Evolutionary conservation across 2,113 vertebrate species (phyloP), one percentile per base, ranked within the genome.

Genomic region (Peromyscus maniculatus): DNA sequence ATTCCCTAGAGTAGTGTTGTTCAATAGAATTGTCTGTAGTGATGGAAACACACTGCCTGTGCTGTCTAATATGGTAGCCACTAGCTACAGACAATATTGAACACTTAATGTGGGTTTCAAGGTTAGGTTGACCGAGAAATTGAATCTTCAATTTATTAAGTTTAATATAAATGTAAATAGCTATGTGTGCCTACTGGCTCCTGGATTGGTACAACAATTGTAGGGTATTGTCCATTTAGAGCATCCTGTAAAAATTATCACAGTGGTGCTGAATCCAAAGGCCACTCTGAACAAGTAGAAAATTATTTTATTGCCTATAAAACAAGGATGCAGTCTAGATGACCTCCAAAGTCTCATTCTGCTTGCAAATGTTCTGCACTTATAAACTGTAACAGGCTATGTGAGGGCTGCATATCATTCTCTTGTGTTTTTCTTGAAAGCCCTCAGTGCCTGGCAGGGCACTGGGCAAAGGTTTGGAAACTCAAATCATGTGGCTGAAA

Each of bases 101-200:
- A 52, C 11, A 75, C 64, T 69, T 92, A 62, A 90, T n/a, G 28
- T 72, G 64, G 22, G 49, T 46, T 93, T 86, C 79, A 36, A 92
- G 31, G 69, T 94, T 92, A 92, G 74, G 49, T 36, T 78, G 31
- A 75, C 89, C 62, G 46, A 97, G 55, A 39, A 95, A 95, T 46
- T 95, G 33, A 83, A 69, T 78, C 72, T 74, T 95, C n/a, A 67
- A 83, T 66, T 67, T 95, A 93, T 92, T 96, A 62, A 91, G 57
- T 91, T 80, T 83, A 78, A 91, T 91, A 90, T 95, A 97, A 93
- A 72, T 87, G 80, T 62, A 69, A 90, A 97, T 86, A 94, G 43
- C 19, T 80, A 84, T 59, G 75, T 74, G 12, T 19, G 6, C 39
- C 75, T 94, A 71, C 39, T 75, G 43, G 55, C 46, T 92, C 71